Percentiles rank a stretch among this genome's conserved stretches.
These are phyloP conservation scores for Standfussiana lucernea DNA, from an alignment of 2,888 invertebrate species.

Conservation along the genomic window DNA sequence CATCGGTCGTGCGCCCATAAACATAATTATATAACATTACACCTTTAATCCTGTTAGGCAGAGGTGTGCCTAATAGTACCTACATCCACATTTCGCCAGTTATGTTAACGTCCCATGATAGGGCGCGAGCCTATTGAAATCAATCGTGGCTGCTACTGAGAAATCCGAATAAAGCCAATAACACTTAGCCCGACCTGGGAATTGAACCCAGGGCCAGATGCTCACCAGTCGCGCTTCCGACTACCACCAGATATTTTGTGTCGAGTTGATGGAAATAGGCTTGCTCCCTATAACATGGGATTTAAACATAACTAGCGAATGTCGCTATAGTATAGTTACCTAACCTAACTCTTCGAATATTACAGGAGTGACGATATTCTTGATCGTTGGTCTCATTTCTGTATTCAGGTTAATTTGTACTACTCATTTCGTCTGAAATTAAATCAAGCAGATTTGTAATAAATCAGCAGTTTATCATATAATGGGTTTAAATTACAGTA, in stretches of 20 bases:
- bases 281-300: neutral
- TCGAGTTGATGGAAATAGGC: neutral
- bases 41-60: neutral
- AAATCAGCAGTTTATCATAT: neutral
- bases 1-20: neutral
- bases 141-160: neutral
- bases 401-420: conserved; percentile 3
- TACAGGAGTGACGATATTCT: neutral
- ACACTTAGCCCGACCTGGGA: neutral
- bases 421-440: conserved; percentile 18
- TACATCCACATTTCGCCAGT: neutral
- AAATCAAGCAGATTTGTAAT: conserved; percentile 5
- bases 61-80: neutral
- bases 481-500: neutral
- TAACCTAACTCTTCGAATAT: too few relatives aligned
- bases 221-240: neutral
- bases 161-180: neutral
- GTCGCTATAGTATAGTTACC: neutral
- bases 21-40: neutral
- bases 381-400: neutral
- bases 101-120: neutral
- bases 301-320: neutral
- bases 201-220: neutral
- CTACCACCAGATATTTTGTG: neutral
- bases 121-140: neutral